phyloP scores from a whole-genome alignment of 2,888 invertebrate species.

The Hyalella azteca region DNA sequence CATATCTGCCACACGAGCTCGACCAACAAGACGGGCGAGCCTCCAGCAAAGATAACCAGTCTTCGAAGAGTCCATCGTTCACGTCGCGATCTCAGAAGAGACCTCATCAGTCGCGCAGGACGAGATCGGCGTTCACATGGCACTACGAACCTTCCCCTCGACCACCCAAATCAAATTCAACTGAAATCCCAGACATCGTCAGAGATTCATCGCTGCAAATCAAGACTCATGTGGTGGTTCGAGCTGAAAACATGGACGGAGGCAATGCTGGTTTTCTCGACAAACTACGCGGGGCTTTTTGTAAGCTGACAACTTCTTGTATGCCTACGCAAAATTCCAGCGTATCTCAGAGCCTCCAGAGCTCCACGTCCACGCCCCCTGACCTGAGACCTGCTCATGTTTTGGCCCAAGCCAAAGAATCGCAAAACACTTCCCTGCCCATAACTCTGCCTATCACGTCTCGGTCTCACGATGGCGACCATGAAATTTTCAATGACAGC shows the following conservation, averaged over 20 bases:
- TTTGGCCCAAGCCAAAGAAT: conserved; percentile 24
- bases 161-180: conserved; percentile 36
- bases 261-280: conserved; percentile 42
- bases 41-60: no score
- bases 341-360: conserved; percentile 5
- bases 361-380: conserved; percentile 32
- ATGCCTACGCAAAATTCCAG: conserved; percentile 43
- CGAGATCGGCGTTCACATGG: conserved; percentile 53
- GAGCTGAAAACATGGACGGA: conserved; percentile 39
- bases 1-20: neutral
- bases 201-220: neutral
- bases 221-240: conserved; percentile 46
- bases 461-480: neutral
- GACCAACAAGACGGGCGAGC: conserved; percentile 40
- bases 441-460: conserved; percentile 19
- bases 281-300: conserved; percentile 44
- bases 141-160: conserved; percentile 53
- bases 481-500: neutral
- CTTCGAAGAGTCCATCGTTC: conserved; percentile 40
- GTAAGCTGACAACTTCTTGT: conserved; percentile 52
- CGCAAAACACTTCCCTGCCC: neutral
- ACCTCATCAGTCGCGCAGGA: conserved; percentile 41
- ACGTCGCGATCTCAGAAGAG: conserved; percentile 40
- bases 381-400: conserved; percentile 44
- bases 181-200: conserved; percentile 52